These are phyloP conservation scores for Trochalopteron elliotii DNA, from an alignment of 2,113 vertebrate genomes.

Conservation along the genomic window DNA sequence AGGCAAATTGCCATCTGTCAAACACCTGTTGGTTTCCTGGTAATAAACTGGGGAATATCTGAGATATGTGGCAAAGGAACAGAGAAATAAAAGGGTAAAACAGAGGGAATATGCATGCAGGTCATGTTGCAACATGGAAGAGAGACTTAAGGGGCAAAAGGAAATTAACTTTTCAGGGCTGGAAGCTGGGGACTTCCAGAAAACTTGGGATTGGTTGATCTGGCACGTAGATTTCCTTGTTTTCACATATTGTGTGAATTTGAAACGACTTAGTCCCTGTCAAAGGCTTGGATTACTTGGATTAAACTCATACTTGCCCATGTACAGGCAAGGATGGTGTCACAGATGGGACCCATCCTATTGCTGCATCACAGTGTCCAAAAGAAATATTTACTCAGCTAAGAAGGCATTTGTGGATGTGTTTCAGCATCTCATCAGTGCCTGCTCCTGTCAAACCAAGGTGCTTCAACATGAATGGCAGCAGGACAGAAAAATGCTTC, in stretches of 20 bases:
- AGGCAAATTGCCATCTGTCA: slow-evolving; percentile 54
- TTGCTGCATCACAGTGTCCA: neutral
- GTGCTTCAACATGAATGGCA: neutral
- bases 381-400: slow-evolving; percentile 24
- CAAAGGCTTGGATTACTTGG: neutral
- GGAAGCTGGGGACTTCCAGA: neutral
- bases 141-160: neutral
- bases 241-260: neutral
- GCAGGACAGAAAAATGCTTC: neutral
- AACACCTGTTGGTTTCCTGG: slow-evolving; percentile 37
- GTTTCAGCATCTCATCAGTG: neutral
- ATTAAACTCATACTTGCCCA: neutral
- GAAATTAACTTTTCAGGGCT: slow-evolving; percentile 22
- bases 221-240: neutral
- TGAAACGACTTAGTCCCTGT: neutral
- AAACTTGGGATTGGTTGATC: neutral
- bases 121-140: slow-evolving; percentile 14
- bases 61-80: neutral
- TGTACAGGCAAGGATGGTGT: neutral
- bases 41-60: slow-evolving; percentile 20
- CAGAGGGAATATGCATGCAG: neutral
- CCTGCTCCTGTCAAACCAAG: neutral
- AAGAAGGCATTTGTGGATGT: neutral
- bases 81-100: slow-evolving; percentile 38
- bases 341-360: neutral